Evolutionary conservation across 1,140 invertebrate genomes (phyloP).

Genomic region (Drosophila kanapiae): DNA sequence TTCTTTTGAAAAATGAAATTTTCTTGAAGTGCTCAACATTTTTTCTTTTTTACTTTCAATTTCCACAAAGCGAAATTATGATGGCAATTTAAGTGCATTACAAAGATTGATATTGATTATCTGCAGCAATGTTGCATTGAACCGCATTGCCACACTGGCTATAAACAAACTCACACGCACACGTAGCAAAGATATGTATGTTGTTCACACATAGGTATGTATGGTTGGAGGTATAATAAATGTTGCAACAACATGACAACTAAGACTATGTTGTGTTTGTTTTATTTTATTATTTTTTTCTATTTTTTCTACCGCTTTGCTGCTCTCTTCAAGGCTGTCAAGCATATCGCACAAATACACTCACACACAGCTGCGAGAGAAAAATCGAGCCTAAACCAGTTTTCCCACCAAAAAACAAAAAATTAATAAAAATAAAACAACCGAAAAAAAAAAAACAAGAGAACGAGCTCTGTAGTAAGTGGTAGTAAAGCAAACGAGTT

Average conservation of each 20-base stretch:
- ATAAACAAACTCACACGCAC: slow-evolving; percentile 26
- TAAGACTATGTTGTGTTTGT: slow-evolving; percentile 34
- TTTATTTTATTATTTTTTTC: slow-evolving; percentile 41
- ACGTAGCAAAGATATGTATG: slow-evolving; percentile 6
- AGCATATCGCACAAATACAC: slow-evolving; percentile 26
- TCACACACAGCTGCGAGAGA: slow-evolving; percentile 24
- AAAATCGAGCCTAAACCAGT: slow-evolving; percentile 60
- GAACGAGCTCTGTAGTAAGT: slow-evolving; percentile 42
- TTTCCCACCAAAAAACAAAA: slow-evolving; percentile 22
- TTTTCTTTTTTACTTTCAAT: background rate
- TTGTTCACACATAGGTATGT: slow-evolving; percentile 4
- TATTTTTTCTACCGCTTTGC: slow-evolving; percentile 23
- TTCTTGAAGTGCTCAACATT: background rate
- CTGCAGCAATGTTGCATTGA: slow-evolving; percentile 33
- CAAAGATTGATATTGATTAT: slow-evolving; percentile 27
- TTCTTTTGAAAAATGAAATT: background rate
- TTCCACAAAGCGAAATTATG: slow-evolving; percentile 5
- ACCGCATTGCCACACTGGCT: slow-evolving; percentile 33
- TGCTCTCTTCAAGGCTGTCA: slow-evolving; percentile 77
- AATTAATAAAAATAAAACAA: slow-evolving; percentile 6
- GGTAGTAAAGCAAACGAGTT: slow-evolving; percentile 67
- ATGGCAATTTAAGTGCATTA: slow-evolving; percentile 26
- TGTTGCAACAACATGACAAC: slow-evolving; percentile 52
- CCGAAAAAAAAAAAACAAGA: slow-evolving; percentile 8
- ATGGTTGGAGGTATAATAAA: slow-evolving; percentile 35